Base-by-base conservation (phyloP, 2,888 invertebrate species). In the Athalia cordata region DNA sequence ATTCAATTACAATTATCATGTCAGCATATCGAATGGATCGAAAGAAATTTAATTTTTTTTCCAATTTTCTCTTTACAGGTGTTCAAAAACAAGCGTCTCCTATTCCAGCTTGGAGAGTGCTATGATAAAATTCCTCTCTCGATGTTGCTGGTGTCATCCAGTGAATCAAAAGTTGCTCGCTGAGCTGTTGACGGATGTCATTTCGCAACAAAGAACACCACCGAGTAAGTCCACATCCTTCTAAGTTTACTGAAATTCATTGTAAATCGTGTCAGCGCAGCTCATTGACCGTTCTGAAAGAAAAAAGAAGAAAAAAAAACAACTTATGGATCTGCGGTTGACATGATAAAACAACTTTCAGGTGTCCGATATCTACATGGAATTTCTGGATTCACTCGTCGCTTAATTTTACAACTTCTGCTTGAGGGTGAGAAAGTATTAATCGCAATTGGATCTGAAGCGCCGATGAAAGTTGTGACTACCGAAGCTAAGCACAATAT, bases 381-480 rank as follows among this genome's bases (percentile, higher is more conserved):
- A 9, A 95, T 98, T 86, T 95, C 96, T 0, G 97, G 97, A 6
- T 98, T 98, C 91, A 96, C 97, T 61, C 93, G 98, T 49, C 93
- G 97, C 76, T 91, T 98, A 79, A 94, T 98, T 82, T 91, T 98
- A 77, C 97, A 98, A 86, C 92, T 98, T 78, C 91, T 98, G 81
- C 91, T 98, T 81, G 97, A 97, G 86, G 96, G 95, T 86, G 97
- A 97, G 91, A 95, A 95, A 84, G 94, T 96, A 80, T 92, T 94
- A 45, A 95, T 97, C 45, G 95, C 95, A 83, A 93, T 97, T 79
- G 90, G 90, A 3, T 91, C 89, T 3, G 89, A 89, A 78, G 82
- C 84, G 79, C 88, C 87, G 9, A 89, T 89, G 87, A 88, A 87
- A 82, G 84, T 87, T 49, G 86, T 87, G 3, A 84, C 83, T 61